Base-by-base conservation (phyloP, 1,140 invertebrate genomes). In the Marisa cornuarietis region DNA sequence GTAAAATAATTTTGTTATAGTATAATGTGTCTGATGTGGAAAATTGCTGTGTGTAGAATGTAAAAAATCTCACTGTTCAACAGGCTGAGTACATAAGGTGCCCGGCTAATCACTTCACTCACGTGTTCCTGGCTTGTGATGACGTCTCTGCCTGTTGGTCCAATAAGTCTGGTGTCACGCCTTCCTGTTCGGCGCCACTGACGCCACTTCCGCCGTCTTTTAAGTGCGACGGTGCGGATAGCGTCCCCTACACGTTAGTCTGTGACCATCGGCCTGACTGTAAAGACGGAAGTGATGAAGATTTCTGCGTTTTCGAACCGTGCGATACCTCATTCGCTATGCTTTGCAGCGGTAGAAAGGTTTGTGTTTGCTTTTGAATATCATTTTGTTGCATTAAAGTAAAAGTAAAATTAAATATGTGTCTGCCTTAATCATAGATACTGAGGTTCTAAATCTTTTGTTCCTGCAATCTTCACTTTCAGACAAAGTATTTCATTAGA, bases 81-180 rank as follows among this genome's bases (percentile, higher is more conserved):
- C 31, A 42, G 31, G 1, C 31, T 42, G 31, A 1, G 5, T 42
- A 62, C 51, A 31, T 62, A 16, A 5, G 9, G 5, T 75, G 73
- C 61, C 73, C 73, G 11, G 51, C 52, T n/a, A 61, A 61, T 61
- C 73, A 75, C 73, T 24, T 75, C 54, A 75, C 73, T 6, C 73
- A 75, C 58, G n/a, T 42, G 18, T 62, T 75, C 54, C n/a, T 75
- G 54, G 42, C 73, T 22, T 75, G 73, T 62, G 73, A 75, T 61
- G 73, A 20, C 24, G 11, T 20, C 22, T 62, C 54, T 62, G 49
- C 13, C 16, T 75, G 73, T 61, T 75, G 73, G 73, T 26, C 31
- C n/a, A 61, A 75, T 62, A n/a, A 26, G 10, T 24, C 24, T 10
- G 20, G 13, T n/a, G n/a, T 26, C 20, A 20, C 73, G 24, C 13